Base-by-base conservation (phyloP, 2,113 vertebrate genomes). In the Cyprinodon brontotheroides region DNA sequence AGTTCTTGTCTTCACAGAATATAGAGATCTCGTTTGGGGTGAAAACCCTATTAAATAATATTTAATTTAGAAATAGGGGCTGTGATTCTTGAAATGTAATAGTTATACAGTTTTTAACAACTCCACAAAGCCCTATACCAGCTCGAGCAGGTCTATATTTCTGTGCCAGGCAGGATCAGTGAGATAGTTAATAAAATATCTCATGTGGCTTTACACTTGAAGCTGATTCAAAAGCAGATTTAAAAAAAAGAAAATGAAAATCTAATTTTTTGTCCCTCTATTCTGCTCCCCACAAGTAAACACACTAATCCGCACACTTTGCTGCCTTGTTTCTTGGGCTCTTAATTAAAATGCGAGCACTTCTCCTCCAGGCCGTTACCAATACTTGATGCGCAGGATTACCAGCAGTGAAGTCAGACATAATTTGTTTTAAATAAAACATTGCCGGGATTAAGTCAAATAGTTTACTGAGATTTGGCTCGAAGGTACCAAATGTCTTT, bases 401-500 rank as follows among this genome's bases (percentile, higher is more conserved):
- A 93, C 84, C 77, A 79, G 84, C 83, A 82, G 80, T 89, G 81
- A 87, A 88, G 90, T 89, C 82, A 86, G 91, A 92, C 88, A 91
- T 92, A 86, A 93, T 93, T 93, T 94, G 92, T 93, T 94, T 94
- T 93, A 93, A 93, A 93, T 94, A 93, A 93, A 93, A 93, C 90
- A 92, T 91, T 75, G 80, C 73, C 73, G 86, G 89, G 93, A 93
- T 93, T 94, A 94, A 91, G 89, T 89, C 81, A 77, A 88, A 72
- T 86, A 92, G 91, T 92, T 94, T 93, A 89, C 89, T 81, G 82
- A 91, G 85, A 92, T 92, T 89, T 91, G 87, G 92, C 92, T 89
- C 82, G 65, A 14, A 94, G 86, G 87, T 92, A 78, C 74, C 39
- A 45, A 57, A 66, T 71, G 86, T 90, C 83, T 85, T 85, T 89